These are phyloP conservation scores for Zosterops hypoxanthus DNA, from an alignment of 2,113 vertebrate species.

Conservation along the genomic window DNA sequence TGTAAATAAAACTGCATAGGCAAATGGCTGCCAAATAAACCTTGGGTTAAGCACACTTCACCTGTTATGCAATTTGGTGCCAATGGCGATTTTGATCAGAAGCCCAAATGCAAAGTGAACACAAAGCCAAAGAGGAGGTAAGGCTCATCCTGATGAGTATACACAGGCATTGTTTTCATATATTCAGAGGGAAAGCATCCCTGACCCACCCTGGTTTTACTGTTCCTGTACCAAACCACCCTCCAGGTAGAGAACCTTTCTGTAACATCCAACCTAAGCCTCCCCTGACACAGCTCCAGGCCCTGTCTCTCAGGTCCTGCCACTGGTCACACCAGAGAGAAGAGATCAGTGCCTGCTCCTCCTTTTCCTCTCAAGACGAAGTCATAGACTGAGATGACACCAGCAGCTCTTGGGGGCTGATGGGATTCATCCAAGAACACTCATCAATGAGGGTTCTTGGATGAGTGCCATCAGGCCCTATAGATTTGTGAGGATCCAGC, in stretches of 20 bases:
- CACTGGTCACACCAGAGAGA: neutral
- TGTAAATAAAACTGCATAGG: conserved; percentile 68
- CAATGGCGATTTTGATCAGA: neutral
- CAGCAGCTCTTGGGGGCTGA: neutral
- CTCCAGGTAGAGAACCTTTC: neutral
- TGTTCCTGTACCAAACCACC: neutral
- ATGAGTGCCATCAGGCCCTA: neutral
- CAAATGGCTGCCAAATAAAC: conserved; percentile 23
- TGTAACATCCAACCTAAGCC: neutral
- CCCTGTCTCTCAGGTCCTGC: fast-evolving
- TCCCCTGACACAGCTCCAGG: neutral
- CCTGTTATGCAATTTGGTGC: neutral
- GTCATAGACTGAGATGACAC: neutral
- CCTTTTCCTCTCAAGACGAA: neutral
- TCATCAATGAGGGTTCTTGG: neutral
- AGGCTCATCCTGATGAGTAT: neutral
- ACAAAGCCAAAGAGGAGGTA: neutral
- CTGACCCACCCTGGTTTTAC: neutral
- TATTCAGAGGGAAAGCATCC: neutral
- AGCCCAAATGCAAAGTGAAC: neutral
- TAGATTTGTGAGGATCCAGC: neutral
- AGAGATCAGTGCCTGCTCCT: neutral
- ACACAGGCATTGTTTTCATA: neutral
- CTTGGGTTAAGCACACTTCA: neutral
- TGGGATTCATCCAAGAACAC: neutral